Base-by-base conservation (phyloP, 2,113 vertebrate genomes). In the Scortum barcoo region DNA sequence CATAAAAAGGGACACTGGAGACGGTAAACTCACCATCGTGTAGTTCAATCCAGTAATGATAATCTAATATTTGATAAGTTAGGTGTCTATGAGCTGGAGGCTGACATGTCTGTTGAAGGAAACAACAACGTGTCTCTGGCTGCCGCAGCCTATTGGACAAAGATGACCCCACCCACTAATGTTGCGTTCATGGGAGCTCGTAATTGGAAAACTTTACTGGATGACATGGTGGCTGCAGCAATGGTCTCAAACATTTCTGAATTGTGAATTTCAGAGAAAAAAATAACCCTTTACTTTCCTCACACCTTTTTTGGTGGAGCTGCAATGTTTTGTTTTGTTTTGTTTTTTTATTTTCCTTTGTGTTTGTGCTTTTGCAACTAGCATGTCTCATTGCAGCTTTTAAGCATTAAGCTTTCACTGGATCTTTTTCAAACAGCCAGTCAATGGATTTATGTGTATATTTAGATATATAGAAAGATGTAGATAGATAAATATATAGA, bases 21-120 rank as follows among this genome's bases (percentile, higher is more conserved):
- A n/a, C n/a, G n/a, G n/a, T 17, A 33, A 28, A 85, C 85, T 81
- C n/a, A 93, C 92, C 93, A 94, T 93, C 0, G 42, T 85, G 60
- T 2, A 53, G 44, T 44, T 65, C 0, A 33, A 20, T 38, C 2
- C 1, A 3, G 7, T 36, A 6, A 36, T 36, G 6, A 36, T 36
- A 36, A 36, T 36, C 3, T 36, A 36, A 36, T 36, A 36, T 36
- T 4, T 36, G 6, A 36, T 36, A 36, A 36, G 33, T 17, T 28
- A 65, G 3, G 11, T 24, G 22, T 33, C 36, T 44, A 60, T 0
- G 30, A 22, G 28, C 68, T 22, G 87, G 63, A 24, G 75, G 90
- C 81, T 44, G 86, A 79, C 88, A 91, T 93, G 61, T 82, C 58
- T 85, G 63, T 72, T 83, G 26, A 2, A 20, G 51, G 36, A 71